Evolutionary conservation across 2,888 invertebrate species (phyloP).

Genomic region (Andricus quercusramuli): DNA sequence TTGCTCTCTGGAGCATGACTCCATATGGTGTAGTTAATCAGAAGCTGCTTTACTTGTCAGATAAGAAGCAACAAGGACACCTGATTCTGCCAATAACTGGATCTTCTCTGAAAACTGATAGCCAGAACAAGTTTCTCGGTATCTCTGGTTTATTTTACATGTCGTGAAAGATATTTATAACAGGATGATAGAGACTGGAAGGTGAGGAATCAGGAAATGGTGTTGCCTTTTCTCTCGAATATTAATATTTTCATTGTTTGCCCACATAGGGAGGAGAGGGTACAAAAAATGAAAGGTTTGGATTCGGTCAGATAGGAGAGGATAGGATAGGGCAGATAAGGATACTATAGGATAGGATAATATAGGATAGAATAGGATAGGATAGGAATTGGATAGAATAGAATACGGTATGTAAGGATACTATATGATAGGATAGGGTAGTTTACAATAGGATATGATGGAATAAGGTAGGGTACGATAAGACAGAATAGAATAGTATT

Average conservation of each 20-base stretch:
- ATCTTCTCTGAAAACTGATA: constrained; percentile 15
- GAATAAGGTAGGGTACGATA: too few relatives aligned
- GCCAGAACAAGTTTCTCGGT: constrained; percentile 11
- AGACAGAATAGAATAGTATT: too few relatives aligned
- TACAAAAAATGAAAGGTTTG: neutral
- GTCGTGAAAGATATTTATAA: neutral
- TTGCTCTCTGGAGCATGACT: constrained; percentile 7
- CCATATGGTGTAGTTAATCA: constrained; percentile 13
- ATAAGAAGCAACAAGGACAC: constrained; percentile 34
- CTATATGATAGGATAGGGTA: too few relatives aligned
- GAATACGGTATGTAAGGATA: too few relatives aligned
- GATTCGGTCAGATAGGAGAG: too few relatives aligned
- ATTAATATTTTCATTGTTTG: constrained; percentile 53
- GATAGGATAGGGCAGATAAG: too few relatives aligned
- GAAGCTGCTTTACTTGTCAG: constrained; percentile 37
- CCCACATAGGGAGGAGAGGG: constrained; percentile 47
- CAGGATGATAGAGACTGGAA: neutral
- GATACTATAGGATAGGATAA: too few relatives aligned
- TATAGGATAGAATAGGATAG: too few relatives aligned
- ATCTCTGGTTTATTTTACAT: neutral
- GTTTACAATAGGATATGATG: too few relatives aligned
- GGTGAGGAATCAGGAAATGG: neutral
- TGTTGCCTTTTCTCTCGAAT: constrained; percentile 60
- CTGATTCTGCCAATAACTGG: constrained; percentile 34
- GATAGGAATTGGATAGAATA: too few relatives aligned